Evolutionary conservation across 2,113 vertebrate species (phyloP).

Genomic region (Lates calcarifer): DNA sequence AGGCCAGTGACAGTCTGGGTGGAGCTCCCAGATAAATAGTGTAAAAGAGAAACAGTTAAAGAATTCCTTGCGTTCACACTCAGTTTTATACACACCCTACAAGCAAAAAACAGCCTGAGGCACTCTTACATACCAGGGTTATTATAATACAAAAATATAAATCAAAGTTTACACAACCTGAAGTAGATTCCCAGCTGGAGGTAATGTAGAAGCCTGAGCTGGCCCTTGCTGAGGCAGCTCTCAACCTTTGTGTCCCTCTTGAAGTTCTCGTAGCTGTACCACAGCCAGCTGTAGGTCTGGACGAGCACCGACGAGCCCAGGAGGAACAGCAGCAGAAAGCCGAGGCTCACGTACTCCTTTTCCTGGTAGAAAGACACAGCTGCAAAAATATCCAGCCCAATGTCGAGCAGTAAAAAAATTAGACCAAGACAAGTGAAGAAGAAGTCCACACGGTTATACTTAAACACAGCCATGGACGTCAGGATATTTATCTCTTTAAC

Average conservation of each 20-base stretch:
- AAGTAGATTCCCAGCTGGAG: slow-evolving; percentile 75
- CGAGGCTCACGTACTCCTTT: slow-evolving; percentile 44
- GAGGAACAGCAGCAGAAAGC: slow-evolving; percentile 67
- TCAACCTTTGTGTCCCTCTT: not conserved
- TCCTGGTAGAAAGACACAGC: slow-evolving; percentile 67
- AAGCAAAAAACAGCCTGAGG: not conserved
- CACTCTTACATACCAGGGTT: not conserved
- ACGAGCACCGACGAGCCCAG: slow-evolving; percentile 68
- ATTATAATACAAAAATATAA: not conserved
- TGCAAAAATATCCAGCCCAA: slow-evolving; percentile 58
- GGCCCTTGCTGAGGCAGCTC: accelerated
- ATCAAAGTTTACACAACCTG: slow-evolving; percentile 56
- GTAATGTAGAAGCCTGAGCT: slow-evolving; percentile 54
- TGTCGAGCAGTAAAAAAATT: slow-evolving; percentile 43
- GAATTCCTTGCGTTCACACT: not conserved
- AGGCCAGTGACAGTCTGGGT: too few species aligned
- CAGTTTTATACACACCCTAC: not conserved
- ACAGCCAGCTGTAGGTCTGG: slow-evolving; percentile 80
- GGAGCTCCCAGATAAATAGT: too few species aligned
- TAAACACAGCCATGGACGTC: slow-evolving; percentile 47
- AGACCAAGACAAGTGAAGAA: slow-evolving; percentile 55
- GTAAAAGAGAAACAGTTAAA: too few species aligned
- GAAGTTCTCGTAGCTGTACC: slow-evolving; percentile 58
- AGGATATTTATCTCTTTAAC: not conserved
- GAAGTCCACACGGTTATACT: slow-evolving; percentile 26